Conservation (phyloP, 2,797 vertebrate genomes). For the Poeciliopsis presidionis region DNA sequence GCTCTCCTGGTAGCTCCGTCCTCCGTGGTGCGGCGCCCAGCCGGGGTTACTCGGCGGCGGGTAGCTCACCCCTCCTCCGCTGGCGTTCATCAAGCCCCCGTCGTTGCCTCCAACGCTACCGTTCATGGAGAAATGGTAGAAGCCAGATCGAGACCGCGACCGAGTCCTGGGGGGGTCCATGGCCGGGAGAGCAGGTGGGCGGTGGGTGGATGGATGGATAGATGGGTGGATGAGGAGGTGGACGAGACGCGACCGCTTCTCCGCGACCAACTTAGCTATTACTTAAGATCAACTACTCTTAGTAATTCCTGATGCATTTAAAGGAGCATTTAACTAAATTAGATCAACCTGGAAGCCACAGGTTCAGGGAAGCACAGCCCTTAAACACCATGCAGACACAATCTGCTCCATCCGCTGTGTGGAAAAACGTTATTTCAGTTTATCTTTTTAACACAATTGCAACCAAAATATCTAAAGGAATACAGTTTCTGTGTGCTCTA, state of each 20-base stretch:
- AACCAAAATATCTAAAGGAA: neutral
- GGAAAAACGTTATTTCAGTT: conserved; percentile 4
- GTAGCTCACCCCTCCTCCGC: conserved; percentile 74
- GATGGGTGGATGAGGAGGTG: conserved; percentile 49
- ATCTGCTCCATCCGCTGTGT: conserved; percentile 56
- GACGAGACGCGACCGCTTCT: conserved; percentile 46
- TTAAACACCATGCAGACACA: conserved; percentile 58
- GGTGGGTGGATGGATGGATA: conserved; percentile 58
- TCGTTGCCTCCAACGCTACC: conserved; percentile 62
- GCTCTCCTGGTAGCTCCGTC: conserved; percentile 75
- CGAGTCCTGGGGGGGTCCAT: conserved; percentile 85
- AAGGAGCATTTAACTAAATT: conserved; percentile 26
- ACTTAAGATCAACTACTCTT: conserved; percentile 42
- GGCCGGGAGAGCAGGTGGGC: conserved; percentile 59
- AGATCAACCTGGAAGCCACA: conserved; percentile 54
- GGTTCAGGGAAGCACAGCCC: conserved; percentile 54
- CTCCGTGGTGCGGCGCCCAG: conserved; percentile 75
- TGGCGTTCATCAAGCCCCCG: conserved; percentile 69
- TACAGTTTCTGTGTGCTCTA: neutral
- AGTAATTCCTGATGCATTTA: conserved; percentile 63
- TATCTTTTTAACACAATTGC: neutral
- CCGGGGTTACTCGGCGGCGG: conserved; percentile 76
- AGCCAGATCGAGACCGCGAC: conserved; percentile 82
- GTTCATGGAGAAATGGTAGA: conserved; percentile 80
- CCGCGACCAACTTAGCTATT: conserved; percentile 22